Conservation (phyloP, 2,797 vertebrate genomes). For the Danio choprae region DNA sequence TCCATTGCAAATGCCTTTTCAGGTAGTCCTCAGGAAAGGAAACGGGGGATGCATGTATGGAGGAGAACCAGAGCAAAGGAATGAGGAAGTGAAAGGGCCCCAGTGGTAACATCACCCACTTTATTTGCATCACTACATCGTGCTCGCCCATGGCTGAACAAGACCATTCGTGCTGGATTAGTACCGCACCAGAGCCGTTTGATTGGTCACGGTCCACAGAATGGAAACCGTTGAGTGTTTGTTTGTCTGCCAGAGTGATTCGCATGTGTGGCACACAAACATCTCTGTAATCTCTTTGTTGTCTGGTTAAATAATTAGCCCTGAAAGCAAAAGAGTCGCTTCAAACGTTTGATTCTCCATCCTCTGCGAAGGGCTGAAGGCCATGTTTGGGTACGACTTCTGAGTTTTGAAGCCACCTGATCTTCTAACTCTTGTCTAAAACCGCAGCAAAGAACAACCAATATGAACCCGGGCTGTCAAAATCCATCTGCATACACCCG, state of each 20-base stretch:
- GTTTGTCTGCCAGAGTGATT: slow-evolving; percentile 45
- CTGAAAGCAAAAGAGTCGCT: slow-evolving; percentile 38
- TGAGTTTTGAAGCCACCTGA: slow-evolving; percentile 46
- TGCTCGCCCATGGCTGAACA: slow-evolving; percentile 38
- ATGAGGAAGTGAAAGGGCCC: slow-evolving; percentile 31
- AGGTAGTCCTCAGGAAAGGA: slow-evolving; percentile 11
- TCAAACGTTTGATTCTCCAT: slow-evolving; percentile 37
- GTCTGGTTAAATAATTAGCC: slow-evolving; percentile 53
- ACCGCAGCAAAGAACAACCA: slow-evolving; percentile 1
- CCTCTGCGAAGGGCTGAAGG: slow-evolving; percentile 44
- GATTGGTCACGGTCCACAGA: slow-evolving; percentile 32
- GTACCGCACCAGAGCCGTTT: slow-evolving; percentile 25
- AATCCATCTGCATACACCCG: background rate
- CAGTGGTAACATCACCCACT: slow-evolving; percentile 44
- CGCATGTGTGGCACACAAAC: slow-evolving; percentile 12
- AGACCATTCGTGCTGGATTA: slow-evolving; percentile 34
- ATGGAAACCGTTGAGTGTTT: slow-evolving; percentile 18
- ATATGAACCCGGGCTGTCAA: background rate
- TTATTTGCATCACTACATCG: slow-evolving; percentile 46
- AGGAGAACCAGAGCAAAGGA: slow-evolving; percentile 16
- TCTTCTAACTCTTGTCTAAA: slow-evolving; percentile 32
- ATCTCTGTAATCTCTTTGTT: slow-evolving; percentile 48
- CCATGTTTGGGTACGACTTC: slow-evolving; percentile 43
- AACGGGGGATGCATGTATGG: slow-evolving; percentile 3
- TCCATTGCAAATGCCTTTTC: background rate